Base-by-base conservation (phyloP, 2,797 vertebrate genomes). In the Xerus rutilus region DNA sequence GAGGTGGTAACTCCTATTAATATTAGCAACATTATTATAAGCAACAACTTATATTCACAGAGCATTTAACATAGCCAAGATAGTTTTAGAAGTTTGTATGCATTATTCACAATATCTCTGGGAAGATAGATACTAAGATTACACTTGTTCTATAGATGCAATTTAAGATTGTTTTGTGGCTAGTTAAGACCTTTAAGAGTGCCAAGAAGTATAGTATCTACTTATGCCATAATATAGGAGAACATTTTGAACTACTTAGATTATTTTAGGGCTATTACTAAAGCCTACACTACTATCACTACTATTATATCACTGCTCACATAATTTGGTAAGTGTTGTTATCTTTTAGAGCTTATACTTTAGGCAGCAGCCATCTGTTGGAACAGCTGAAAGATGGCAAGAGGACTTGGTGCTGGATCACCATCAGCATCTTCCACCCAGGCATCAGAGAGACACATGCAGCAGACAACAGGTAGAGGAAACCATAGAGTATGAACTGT, bases 311-410 rank as follows among this genome's bases (percentile, higher is more conserved):
- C 52, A 72, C n/a, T 35, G n/a, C 49, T 96, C 13, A 78, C 7
- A 70, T 14, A 85, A 21, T 86, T 47, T 84, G 79, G 32, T 59
- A 64, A 76, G 25, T 30, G 3, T 43, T 94, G 77, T 91, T 82
- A 59, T 96, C 10, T 94, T 96, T 84, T 65, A 97, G 95, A 96
- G 32, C n/a, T 92, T 88, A 70, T 25, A 62, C 49, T 67, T 73
- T 69, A 47, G 45, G 43, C 76, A 92, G 87, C 95, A 97, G 32
- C 84, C 57, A 2, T 89, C 76, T 94, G 28, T 52, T 84, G 65
- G n/a, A 21, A 87, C 73, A 90, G 45, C 76, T 87, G 87, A 97
- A 93, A 77, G 64, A 59, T 17, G 72, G 79, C 86, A 0, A 78
- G 86, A 89, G 64, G n/a, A 77, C 94, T 82, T 94, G 49, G 43